Percentiles rank a stretch among this genome's conserved stretches.
Conservation (phyloP, 2,113 vertebrate species). For the Chrysemys picta region DNA sequence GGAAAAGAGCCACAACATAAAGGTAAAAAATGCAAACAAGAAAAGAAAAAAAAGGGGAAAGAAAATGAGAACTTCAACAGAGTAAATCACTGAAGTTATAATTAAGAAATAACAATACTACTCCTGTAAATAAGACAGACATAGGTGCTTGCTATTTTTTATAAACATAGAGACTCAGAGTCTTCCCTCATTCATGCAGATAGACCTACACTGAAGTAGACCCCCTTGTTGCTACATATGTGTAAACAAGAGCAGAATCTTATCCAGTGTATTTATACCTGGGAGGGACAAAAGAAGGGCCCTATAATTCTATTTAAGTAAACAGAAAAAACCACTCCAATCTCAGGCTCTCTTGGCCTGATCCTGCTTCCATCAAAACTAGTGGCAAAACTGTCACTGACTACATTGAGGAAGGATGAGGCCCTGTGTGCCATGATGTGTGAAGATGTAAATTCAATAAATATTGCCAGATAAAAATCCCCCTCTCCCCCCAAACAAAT, state of each 20-base stretch:
- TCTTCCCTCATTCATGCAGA: background rate
- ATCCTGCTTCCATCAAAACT: background rate
- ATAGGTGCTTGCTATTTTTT: background rate
- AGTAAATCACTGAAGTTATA: background rate
- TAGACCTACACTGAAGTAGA: background rate
- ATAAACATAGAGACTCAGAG: background rate
- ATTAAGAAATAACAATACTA: background rate
- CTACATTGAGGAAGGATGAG: background rate
- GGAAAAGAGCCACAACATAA: background rate
- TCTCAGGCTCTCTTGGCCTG: background rate
- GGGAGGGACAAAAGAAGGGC: background rate
- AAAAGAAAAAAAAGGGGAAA: background rate
- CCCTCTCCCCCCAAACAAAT: background rate
- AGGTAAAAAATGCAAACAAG: background rate
- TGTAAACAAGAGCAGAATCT: background rate
- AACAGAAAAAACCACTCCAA: background rate
- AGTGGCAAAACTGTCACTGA: background rate
- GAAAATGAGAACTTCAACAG: background rate
- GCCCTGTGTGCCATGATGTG: background rate
- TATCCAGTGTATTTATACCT: conserved; percentile 17
- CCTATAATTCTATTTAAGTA: background rate
- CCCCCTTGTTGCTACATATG: background rate
- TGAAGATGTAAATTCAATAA: background rate
- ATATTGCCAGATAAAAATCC: background rate
- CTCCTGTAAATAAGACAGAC: rapidly evolving